Evolutionary conservation across 2,113 vertebrate genomes (phyloP), one percentile per base, ranked within the genome.

Genomic region (Symphodus melops): DNA sequence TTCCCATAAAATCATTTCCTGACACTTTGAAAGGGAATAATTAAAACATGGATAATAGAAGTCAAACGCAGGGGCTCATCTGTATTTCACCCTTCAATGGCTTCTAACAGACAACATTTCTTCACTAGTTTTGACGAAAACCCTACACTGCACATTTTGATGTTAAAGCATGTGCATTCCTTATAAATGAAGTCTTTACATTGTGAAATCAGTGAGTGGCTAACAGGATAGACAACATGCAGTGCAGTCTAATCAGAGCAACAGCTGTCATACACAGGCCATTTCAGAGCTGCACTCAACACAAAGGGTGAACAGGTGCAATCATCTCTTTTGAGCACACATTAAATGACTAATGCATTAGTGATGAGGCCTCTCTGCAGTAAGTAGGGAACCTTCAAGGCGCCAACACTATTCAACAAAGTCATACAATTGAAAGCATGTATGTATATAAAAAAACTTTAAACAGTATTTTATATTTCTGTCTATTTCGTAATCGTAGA

Each of bases 281-380:
- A 44, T 56, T 82, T 68, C 51, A 79, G 70, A 70, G 64, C 56
- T 63, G 49, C 71, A 76, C 61, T 85, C 74, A 73, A 46, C 56
- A 68, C 14, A 66, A 70, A 21, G 52, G 63, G 17, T 69, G 71
- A 84, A 79, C 67, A 28, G 33, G 46, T 88, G 79, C 86, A 89
- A 86, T 86, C 81, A 87, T 87, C 60, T 56, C 69, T 48, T 65
- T 36, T 68, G 66, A 20, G 49, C 19, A 36, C 64, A 66, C 69
- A 60, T 77, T 82, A 87, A 90, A 90, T 78, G 73, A 59, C 75
- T 85, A 62, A 85, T 89, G 77, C 86, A 92, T 91, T 88, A 91
- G 75, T 82, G 62, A 88, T 88, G 71, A 88, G n/a, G 72, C 66
- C 51, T 63, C 54, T 66, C 42, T 10, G 28, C 49, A 79, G 72